phyloP scores from a whole-genome alignment of 2,888 invertebrate species.

The Listrodromus nycthemerus region DNA sequence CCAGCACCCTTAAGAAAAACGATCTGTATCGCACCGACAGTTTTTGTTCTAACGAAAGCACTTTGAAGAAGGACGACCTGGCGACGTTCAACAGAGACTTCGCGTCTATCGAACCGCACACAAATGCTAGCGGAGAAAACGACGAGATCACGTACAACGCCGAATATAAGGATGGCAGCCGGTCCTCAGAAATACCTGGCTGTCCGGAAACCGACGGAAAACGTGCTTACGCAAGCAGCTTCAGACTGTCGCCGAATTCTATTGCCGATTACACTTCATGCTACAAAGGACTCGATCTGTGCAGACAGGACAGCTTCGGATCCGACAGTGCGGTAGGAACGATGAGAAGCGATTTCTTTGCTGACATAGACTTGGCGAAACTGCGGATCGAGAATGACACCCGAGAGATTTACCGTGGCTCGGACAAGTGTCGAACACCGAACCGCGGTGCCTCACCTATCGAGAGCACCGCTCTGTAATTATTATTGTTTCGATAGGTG shows the following conservation, averaged over 20 bases:
- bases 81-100: slow-evolving; percentile 62
- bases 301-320: slow-evolving; percentile 81
- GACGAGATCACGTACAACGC: slow-evolving; percentile 34
- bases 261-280: slow-evolving; percentile 74
- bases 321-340: slow-evolving; percentile 83
- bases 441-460: slow-evolving; percentile 79
- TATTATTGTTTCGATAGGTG: slow-evolving; percentile 47
- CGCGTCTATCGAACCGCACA: slow-evolving; percentile 49
- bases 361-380: slow-evolving; percentile 81
- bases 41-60: slow-evolving; percentile 76
- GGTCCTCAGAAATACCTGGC: slow-evolving; percentile 51
- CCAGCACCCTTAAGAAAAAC: slow-evolving; percentile 70
- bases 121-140: slow-evolving; percentile 27
- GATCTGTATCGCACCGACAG: slow-evolving; percentile 73
- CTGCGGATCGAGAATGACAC: slow-evolving; percentile 76
- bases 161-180: slow-evolving; percentile 57
- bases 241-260: slow-evolving; percentile 68
- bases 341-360: slow-evolving; percentile 83
- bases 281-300: slow-evolving; percentile 75
- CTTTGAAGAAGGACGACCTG: slow-evolving; percentile 71
- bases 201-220: slow-evolving; percentile 55
- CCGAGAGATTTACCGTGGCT: slow-evolving; percentile 77
- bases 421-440: slow-evolving; percentile 78
- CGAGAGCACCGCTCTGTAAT: slow-evolving; percentile 82
- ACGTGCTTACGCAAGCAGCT: slow-evolving; percentile 69